phyloP scores from a whole-genome alignment of 2,113 vertebrate genomes.

The Lasiurus cinereus region DNA sequence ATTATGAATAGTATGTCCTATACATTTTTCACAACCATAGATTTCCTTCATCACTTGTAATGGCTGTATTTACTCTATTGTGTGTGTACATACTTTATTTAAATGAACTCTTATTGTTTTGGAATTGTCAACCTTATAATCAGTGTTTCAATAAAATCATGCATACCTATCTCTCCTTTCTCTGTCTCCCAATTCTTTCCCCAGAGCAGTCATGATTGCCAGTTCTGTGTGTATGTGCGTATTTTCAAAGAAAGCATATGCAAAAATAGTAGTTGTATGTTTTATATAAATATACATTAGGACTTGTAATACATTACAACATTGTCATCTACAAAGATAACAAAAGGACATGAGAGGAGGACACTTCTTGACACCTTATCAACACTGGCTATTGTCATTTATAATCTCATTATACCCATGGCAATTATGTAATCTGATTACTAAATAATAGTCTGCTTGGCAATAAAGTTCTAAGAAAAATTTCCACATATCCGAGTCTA shows the following conservation, averaged over 20 bases:
- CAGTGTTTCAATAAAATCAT: not conserved
- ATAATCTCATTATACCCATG: not conserved
- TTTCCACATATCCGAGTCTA: not conserved
- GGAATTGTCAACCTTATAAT: not conserved
- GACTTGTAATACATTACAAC: not conserved
- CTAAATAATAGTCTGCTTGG: not conserved
- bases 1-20: not conserved
- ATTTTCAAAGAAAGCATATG: not conserved
- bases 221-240: not conserved
- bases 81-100: not conserved
- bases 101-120: not conserved
- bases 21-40: not conserved
- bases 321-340: not conserved
- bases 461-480: constrained; percentile 34
- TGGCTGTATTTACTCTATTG: not conserved
- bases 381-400: not conserved
- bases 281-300: not conserved
- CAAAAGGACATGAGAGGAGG: not conserved
- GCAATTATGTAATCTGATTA: not conserved
- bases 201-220: not conserved
- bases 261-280: not conserved
- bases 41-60: not conserved
- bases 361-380: not conserved
- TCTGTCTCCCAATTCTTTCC: not conserved
- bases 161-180: not conserved